Evolutionary conservation across 2,888 invertebrate genomes (phyloP), one percentile per base, ranked within the genome.

Genomic region (Ochropleura leucogaster): DNA sequence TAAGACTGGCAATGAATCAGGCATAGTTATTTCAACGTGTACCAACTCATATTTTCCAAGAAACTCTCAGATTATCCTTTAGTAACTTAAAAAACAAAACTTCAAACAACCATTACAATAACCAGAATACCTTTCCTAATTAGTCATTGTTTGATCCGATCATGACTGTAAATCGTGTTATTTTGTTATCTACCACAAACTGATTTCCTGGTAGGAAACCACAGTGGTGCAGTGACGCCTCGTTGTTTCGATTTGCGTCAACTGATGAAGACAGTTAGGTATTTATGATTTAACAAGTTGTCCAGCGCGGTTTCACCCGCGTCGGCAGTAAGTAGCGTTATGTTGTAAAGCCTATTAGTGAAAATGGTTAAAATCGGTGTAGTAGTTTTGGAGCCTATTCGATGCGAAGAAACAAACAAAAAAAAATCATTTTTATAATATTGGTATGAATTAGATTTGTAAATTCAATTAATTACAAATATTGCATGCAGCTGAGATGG

Each of bases 171-270:
- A 63, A 46, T 49, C 77, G 60, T 77, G 59, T 68, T 60, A 68
- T 66, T 81, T 63, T 8, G 64, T 75, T 57, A 75, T 68, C 65
- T 46, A 12, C 30, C 44, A 66, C n/a, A n/a, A 55, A 51, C 18
- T 65, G 44, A 40, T 64, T 82, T 82, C 78, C 46, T 44, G 40
- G 51, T 76, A 85, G 4, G 10, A 42, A 82, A 82, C 82, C 77
- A 18, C 78, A 72, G n/a, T 18, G 30, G 30, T 30, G 30, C 40
- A 42, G 30, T 82, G 68, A 67, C 82, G 47, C n/a, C 16, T 57
- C 4, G 16, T 51, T 44, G 20, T 16, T 53, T 44, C 12, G 46
- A 57, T 51, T 64, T 68, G 47, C 81, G 85, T 84, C 85, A 81
- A 47, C 62, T 44, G 57, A 42, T 53, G 12, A 49, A 49, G 14